These are phyloP conservation scores for Aplysia californica DNA, from an alignment of 1,140 invertebrate species.

Conservation along the genomic window DNA sequence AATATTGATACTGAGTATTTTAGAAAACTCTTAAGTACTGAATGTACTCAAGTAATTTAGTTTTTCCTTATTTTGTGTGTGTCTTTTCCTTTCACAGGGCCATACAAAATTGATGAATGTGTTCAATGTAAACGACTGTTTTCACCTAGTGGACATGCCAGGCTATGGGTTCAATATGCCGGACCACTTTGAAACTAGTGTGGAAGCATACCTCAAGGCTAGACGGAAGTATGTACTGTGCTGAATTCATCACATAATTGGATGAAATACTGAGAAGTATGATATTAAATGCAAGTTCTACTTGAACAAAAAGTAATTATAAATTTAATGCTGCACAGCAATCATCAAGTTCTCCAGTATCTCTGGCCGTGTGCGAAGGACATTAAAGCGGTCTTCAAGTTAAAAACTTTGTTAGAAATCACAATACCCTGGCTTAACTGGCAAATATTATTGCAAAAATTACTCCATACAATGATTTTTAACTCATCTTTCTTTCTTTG, in stretches of 20 bases:
- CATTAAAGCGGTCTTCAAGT: neutral
- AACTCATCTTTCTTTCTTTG: too few relatives aligned
- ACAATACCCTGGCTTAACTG: too few relatives aligned
- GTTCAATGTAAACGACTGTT: conserved; percentile 50
- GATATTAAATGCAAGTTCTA: neutral
- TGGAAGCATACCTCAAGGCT: conserved; percentile 53
- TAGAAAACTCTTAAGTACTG: too few relatives aligned
- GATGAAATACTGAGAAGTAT: neutral
- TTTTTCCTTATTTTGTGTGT: too few relatives aligned
- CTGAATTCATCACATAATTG: neutral
- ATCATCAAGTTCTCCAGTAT: too few relatives aligned
- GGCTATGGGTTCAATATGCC: conserved; percentile 64
- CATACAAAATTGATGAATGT: conserved; percentile 59
- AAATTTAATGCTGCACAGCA: too few relatives aligned
- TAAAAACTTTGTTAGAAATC: neutral
- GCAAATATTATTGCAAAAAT: too few relatives aligned
- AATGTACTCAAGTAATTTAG: too few relatives aligned
- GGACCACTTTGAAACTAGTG: conserved; percentile 49
- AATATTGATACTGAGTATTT: too few relatives aligned
- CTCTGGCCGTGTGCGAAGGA: too few relatives aligned
- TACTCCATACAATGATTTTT: too few relatives aligned
- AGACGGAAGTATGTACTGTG: conserved; percentile 49
- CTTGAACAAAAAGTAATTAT: too few relatives aligned
- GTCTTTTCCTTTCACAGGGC: conserved; percentile 46
- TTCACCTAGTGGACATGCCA: conserved; percentile 62